Evolutionary conservation across 2,797 vertebrate genomes (phyloP).

Genomic region (Danio kyathit): DNA sequence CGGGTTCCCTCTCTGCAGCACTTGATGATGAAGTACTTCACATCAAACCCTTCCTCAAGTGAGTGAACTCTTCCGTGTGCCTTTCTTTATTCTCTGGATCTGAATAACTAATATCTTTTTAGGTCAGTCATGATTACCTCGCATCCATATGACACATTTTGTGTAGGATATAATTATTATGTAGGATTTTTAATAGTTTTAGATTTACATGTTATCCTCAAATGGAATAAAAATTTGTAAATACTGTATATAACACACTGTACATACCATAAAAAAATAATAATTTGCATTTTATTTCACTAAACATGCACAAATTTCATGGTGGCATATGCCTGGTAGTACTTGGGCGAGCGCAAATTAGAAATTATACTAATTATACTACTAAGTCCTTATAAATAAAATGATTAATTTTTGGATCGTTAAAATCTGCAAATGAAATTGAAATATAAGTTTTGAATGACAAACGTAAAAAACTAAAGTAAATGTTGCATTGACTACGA

Average conservation of each 20-base stretch:
- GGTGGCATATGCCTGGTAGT: neutral
- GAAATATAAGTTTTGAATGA: neutral
- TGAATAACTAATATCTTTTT: neutral
- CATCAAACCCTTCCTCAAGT: conserved; percentile 94
- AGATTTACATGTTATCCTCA: neutral
- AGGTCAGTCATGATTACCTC: neutral
- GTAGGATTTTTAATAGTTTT: neutral
- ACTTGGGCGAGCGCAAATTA: neutral
- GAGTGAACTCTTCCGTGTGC: conserved; percentile 70
- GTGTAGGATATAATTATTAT: neutral
- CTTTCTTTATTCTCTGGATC: neutral
- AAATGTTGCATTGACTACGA: too few species aligned
- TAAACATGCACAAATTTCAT: neutral
- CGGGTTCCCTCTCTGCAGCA: conserved; percentile 86
- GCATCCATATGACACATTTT: neutral
- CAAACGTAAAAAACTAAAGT: too few species aligned
- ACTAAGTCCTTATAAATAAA: too few species aligned
- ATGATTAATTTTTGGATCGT: neutral
- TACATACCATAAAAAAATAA: neutral
- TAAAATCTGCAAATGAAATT: neutral
- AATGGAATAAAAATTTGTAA: neutral
- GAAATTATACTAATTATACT: neutral
- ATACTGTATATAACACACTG: neutral
- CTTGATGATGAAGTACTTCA: conserved; percentile 92
- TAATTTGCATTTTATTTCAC: neutral